Evolutionary conservation across 2,888 invertebrate genomes (phyloP), one percentile per base, ranked within the genome.

Genomic region (Agrotis exclamationis): DNA sequence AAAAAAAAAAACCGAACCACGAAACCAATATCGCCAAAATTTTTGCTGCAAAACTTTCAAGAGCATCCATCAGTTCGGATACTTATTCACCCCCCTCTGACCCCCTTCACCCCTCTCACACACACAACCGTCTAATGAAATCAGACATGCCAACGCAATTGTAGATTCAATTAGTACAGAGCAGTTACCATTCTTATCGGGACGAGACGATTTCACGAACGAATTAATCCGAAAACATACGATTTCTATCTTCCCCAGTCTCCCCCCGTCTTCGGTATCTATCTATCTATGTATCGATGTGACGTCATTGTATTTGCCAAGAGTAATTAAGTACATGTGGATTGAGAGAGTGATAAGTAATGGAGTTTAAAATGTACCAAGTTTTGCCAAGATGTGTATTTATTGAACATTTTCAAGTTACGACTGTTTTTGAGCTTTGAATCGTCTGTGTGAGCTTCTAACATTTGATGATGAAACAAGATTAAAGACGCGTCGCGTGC

Each of bases 151-250:
- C 93, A 80, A 86, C 93, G 92, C 95, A 95, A 95, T 95, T 95
- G 95, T 95, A 95, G 93, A 95, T 96, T 96, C 95, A 96, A 96
- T 96, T 96, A 96, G 95, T 94, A 95, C 93, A 94, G 93, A 94
- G 93, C 93, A 79, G 85, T 95, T 93, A 93, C 95, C 93, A 95
- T 96, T 96, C 96, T 96, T 96, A 96, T 96, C 95, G 93, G 91
- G 87, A 82, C 91, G 94, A 94, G 95, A 95, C 96, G 96, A 96
- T 96, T 96, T 96, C 94, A 95, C 96, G 96, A 96, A 95, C 95
- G 96, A 96, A 96, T 96, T 95, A 95, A 95, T 96, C 94, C 95
- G 94, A 95, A 96, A 96, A 95, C 96, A 96, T 95, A 96, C 95
- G 96, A 95, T 94, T 93, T 89, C 91, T 94, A 95, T 95, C 95